Evolutionary conservation across 2,888 invertebrate genomes (phyloP), one percentile per base, ranked within the genome.

Genomic region (Sisyra terminalis): DNA sequence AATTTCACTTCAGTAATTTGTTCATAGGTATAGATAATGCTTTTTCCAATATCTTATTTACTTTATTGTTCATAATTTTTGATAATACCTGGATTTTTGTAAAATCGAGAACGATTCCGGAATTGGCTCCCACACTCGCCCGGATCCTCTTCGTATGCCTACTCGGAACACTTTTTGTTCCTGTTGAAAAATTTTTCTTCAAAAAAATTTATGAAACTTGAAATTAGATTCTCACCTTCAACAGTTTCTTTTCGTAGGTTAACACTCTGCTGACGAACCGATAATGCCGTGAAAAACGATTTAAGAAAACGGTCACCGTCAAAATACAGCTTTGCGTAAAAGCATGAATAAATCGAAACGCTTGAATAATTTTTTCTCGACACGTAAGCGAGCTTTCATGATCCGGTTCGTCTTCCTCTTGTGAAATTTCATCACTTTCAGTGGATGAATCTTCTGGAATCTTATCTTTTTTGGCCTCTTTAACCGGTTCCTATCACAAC

Each of bases 241-340:
- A 64, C 44, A 75, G 65, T 60, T 80, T 84, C 65, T 94, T 94
- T 58, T 98, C 97, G 46, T 80, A 73, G 0, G 82, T 77, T 43
- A 98, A 70, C 18, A 89, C 84, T 50, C 79, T 78, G 16, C 94
- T 84, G 0, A 98, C 90, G 58, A 92, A 93, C 55, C 97, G 75
- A 64, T 96, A 96, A 61, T 97, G 94, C 43, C 84, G 73, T 0
- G 97, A 97, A 53, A 87, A 79, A 52, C 73, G 74, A 67, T 96
- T 90, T 44, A 96, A 66, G 52, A 82, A 75, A 43, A 74, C 73
- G 2, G 90, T 92, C 41, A 87, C 56, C 15, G 88, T 85, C 42
- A 89, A 81, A 59, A 94, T 71, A 5, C 75, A 58, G 52, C 88
- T 86, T 49, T 78, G 77, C 43, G 88, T 59, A 52, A 92, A 77